These are phyloP conservation scores for Notospermus geniculatus DNA, from an alignment of 1,140 invertebrate genomes.

Conservation along the genomic window DNA sequence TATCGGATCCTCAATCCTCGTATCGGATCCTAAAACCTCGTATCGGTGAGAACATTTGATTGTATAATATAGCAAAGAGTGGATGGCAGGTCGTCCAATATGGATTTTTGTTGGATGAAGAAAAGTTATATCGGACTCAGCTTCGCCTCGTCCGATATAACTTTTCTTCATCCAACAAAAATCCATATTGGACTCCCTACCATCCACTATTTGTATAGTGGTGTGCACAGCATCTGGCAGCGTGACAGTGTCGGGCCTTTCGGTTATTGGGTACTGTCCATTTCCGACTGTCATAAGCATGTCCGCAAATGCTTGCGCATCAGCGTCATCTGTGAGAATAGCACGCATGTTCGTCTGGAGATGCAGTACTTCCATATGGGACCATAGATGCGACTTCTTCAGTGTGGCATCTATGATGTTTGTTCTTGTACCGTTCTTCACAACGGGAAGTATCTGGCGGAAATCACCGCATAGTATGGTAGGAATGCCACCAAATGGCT, in stretches of 20 bases:
- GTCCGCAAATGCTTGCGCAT: neutral
- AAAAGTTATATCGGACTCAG: too few species aligned
- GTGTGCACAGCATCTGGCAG: slow-evolving; percentile 42
- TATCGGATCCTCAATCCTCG: too few species aligned
- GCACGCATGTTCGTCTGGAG: slow-evolving; percentile 28
- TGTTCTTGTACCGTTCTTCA: slow-evolving; percentile 50
- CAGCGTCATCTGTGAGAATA: slow-evolving; percentile 10
- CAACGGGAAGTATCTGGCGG: slow-evolving; percentile 57
- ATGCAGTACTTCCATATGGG: slow-evolving; percentile 21
- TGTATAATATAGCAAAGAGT: too few species aligned
- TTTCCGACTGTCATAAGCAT: neutral
- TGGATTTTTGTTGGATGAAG: too few species aligned
- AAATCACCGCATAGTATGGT: slow-evolving; percentile 57
- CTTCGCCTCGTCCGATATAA: too few species aligned
- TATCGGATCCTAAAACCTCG: too few species aligned
- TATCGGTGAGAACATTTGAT: too few species aligned
- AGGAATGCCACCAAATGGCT: slow-evolving; percentile 44
- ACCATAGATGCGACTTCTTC: slow-evolving; percentile 50
- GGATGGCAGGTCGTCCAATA: too few species aligned
- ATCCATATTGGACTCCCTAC: too few species aligned
- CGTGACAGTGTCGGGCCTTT: slow-evolving; percentile 23
- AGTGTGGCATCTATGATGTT: slow-evolving; percentile 56
- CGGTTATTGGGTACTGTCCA: neutral
- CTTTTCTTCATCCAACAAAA: too few species aligned
- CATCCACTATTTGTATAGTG: too few species aligned